Base-by-base conservation (phyloP, 1,140 invertebrate genomes). In the Diploscapter pachys region DNA sequence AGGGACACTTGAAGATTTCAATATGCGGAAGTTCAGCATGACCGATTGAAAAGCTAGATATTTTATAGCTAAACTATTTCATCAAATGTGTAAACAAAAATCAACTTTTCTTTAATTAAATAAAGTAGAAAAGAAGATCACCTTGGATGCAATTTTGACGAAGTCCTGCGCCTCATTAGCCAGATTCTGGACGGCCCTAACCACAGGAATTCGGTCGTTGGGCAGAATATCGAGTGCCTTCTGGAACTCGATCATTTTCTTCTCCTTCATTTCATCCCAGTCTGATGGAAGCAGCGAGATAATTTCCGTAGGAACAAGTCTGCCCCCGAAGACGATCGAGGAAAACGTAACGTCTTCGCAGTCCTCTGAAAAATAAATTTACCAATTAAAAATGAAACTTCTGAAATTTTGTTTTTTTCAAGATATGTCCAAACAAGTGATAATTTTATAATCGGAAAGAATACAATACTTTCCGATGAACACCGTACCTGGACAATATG, bases 241-340 rank as follows among this genome's bases (percentile, higher is more conserved):
- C 54, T 77, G 75, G 31, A 61, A 77, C 59, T 72, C 48, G 65
- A 55, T 55, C 4, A 69, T 13, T 53, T 73, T 62, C 50, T 80
- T 80, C 55, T 80, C 79, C 65, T 80, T 80, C 63, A 72, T 76
- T 57, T 80, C 79, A 53, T 80, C 79, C 77, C 78, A 80, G 64
- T 80, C 78, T 53, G 70, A 73, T 8, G 78, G 79, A 3, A 80
- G 67, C 54, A 76, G 71, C 9, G 72, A 68, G 49, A 75, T 68
- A 4, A 80, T 68, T 55, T 80, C 73, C 31, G 63, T 63, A 8
- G 73, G 31, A 48, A 73, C 72, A 55, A 79, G 61, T 31, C 76
- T 67, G 61, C 75, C 80, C 5, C 79, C 79, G 57, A 80, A 80
- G 8, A 80, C 79, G 63, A 80, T 73, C 2, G 78, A 77, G 13